Percentiles rank a stretch among this genome's conserved stretches.
phyloP scores from a whole-genome alignment of 2,888 invertebrate genomes.

The Caenorhabditis auriculariae region DNA sequence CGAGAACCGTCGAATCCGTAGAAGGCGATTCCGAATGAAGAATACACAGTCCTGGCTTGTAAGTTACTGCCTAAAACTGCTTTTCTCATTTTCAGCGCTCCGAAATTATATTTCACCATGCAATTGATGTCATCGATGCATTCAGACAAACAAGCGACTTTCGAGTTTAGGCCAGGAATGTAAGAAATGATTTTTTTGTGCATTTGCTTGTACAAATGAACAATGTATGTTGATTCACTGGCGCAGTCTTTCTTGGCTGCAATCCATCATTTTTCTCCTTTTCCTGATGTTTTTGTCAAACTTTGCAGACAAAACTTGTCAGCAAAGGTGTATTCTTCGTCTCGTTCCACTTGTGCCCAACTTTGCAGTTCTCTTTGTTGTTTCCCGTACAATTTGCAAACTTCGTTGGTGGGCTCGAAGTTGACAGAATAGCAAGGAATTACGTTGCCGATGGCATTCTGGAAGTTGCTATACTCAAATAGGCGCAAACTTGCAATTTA shows the following conservation, averaged over 20 bases:
- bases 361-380: slow-evolving; percentile 11
- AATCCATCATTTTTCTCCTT: neutral
- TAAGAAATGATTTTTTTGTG: slow-evolving; percentile 22
- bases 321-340: slow-evolving; percentile 36
- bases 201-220: slow-evolving; percentile 38
- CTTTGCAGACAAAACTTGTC: slow-evolving; percentile 47
- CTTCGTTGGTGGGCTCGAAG: slow-evolving; percentile 38
- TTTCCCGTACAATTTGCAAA: slow-evolving; percentile 38
- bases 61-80: slow-evolving; percentile 33
- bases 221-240: slow-evolving; percentile 36
- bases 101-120: slow-evolving; percentile 17
- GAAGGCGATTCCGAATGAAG: slow-evolving; percentile 32
- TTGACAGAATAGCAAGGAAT: slow-evolving; percentile 36
- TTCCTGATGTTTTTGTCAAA: slow-evolving; percentile 2
- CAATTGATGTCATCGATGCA: slow-evolving; percentile 40
- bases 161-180: slow-evolving; percentile 35
- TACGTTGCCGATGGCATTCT: slow-evolving; percentile 35
- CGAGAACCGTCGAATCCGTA: slow-evolving; percentile 19
- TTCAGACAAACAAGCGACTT: slow-evolving; percentile 36
- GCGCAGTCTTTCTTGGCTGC: slow-evolving; percentile 41
- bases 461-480: slow-evolving; percentile 7
- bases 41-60: slow-evolving; percentile 44
- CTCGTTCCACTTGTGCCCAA: slow-evolving; percentile 21
- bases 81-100: neutral
- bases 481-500: too few relatives aligned